Evolutionary conservation across 1,140 invertebrate genomes (phyloP), one percentile per base, ranked within the genome.

Genomic region (Oscheius sp.): DNA sequence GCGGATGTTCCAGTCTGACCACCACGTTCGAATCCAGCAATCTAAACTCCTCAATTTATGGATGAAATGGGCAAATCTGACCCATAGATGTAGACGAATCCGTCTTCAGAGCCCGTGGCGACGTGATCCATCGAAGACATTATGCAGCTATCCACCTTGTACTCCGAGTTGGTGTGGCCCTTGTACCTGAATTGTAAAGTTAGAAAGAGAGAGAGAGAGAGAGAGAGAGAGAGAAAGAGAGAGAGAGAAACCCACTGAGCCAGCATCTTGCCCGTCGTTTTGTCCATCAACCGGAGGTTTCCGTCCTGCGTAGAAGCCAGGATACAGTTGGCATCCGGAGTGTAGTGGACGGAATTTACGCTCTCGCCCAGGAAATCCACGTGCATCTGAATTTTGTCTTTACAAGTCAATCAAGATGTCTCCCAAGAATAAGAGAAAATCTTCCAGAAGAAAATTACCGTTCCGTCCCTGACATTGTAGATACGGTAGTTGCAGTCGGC

Each of bases 381-480:
- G 26, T 45, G 42, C 74, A 74, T 74, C 71, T 73, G 42, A 32
- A 71, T 26, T 20, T 28, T 0, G 34, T 10, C n/a, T 10, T 42
- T 42, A 10, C 38, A 42, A 42, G n/a, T n/a, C n/a, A n/a, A n/a
- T n/a, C 3, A 18, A 1, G 3, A 59, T 58, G 23, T 46, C 26
- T 26, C 15, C n/a, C 18, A 66, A 10, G n/a, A 66, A 7, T 75
- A 92, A 93, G 77, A 95, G 88, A 85, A 90, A 91, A 86, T 97
- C 94, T n/a, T 89, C 88, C n/a, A n/a, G n/a, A n/a, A n/a, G n/a
- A n/a, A n/a, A n/a, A n/a, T 74, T 88, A 88, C 79, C 95, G 86
- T 85, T 91, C 93, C 94, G 76, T 90, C 89, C 38, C 95, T 86
- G 32, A 99, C 88, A 86, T 97, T 95, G 85, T 98, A 98, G 77